Base-by-base conservation (phyloP, 2,888 invertebrate species). In the Galeopsomyia nigrocyanea region DNA sequence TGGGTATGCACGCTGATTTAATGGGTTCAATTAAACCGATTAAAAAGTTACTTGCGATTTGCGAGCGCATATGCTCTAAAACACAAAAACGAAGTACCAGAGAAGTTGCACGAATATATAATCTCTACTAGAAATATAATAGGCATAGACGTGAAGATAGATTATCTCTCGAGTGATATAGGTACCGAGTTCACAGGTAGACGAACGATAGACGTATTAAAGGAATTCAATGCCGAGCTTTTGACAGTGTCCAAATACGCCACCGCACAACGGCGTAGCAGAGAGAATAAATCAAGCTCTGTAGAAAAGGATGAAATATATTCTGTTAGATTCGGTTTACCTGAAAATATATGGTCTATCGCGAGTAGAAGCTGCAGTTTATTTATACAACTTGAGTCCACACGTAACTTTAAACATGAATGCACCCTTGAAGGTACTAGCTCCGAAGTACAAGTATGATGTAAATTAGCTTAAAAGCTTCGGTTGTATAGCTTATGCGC, bases 331-430 rank as follows among this genome's bases (percentile, higher is more conserved):
- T 57, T 73, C 74, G 71, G 64, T 62, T 31, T 73, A 26, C 74
- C 72, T 21, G 49, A 68, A 26, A 74, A 63, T 46, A 76, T 77
- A 74, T 77, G 77, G 78, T 70, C 73, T 26, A 55, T 78, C 22
- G 78, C 77, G n/a, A 31, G 57, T 73, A 14, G 75, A 69, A 57
- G 71, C 77, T 47, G 78, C 77, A 50, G 74, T 76, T 16, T 71
- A 78, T 55, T 67, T 69, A 13, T 79, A 79, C 58, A 78, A 79
- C 57, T 58, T 73, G 63, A 77, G 75, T 13, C 75, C 73, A n/a
- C 74, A 75, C 53, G 77, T 68, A 61, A 60, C 73, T 6, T 71
- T 67, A 13, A 56, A 74, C 39, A 69, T 70, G 51, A 56, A 62
- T 31, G 57, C 57, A 19, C 77, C 72, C 3, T 46, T 75, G 22